These are phyloP conservation scores for Premnoplex brunnescens DNA, from an alignment of 2,797 vertebrate species.

Conservation along the genomic window DNA sequence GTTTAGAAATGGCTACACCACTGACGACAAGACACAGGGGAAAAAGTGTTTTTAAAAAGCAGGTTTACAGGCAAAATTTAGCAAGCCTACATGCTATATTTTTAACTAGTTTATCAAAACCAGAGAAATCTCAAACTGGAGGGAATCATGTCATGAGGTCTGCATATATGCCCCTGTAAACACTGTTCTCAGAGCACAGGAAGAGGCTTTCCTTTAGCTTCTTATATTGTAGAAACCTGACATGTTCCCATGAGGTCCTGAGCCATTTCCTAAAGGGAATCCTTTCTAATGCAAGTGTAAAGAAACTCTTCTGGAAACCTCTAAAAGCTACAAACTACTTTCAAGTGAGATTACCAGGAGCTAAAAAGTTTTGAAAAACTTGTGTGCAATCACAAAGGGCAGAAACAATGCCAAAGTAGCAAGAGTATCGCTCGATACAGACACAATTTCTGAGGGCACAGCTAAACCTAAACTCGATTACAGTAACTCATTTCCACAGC, in stretches of 20 bases:
- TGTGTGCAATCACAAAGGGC: not conserved
- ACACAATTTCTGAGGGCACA: not conserved
- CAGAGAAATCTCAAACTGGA: not conserved
- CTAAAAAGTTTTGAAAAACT: not conserved
- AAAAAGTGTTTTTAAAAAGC: not conserved
- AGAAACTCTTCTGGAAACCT: not conserved
- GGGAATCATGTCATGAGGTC: not conserved
- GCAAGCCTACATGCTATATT: not conserved
- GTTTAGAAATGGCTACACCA: not conserved
- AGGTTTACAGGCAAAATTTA: not conserved
- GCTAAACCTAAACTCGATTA: not conserved
- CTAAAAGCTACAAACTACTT: not conserved
- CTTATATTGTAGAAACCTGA: not conserved
- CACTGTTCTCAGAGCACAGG: not conserved
- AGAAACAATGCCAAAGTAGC: not conserved
- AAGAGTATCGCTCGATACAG: not conserved
- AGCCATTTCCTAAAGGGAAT: not conserved
- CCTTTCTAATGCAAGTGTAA: not conserved
- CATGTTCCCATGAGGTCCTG: fast-evolving
- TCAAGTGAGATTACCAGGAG: not conserved
- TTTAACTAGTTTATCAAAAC: not conserved
- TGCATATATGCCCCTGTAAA: not conserved
- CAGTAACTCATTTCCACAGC: constrained; percentile 60
- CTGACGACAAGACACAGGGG: not conserved
- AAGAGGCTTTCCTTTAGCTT: not conserved